Evolutionary conservation across 2,113 vertebrate genomes (phyloP), one percentile per base, ranked within the genome.

Genomic region (Steatornis caripensis): DNA sequence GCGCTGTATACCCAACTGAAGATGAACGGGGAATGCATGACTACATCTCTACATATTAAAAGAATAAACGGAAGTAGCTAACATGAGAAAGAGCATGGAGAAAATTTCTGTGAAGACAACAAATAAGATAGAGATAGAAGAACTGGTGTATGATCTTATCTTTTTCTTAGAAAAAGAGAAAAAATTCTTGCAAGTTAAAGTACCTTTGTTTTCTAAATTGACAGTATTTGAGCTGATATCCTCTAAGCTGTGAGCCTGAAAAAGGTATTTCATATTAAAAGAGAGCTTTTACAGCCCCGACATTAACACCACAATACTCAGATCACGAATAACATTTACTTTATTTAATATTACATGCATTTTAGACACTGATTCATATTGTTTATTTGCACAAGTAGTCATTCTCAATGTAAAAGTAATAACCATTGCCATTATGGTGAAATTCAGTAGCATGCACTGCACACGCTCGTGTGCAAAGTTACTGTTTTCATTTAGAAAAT

Each of bases 401-500:
- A 93, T 82, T 80, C 83, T 65, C 78, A 71, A 65, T 26, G 60
- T 46, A 78, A 60, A 93, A 89, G 30, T 71, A 91, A 39, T 46
- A 62, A 86, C 62, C 87, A 75, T 87, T 92, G 87, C 79, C 94
- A 76, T 80, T 95, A 57, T 6, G 20, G 84, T 85, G 93, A 93
- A 96, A 97, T 41, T 74, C 93, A 97, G 93, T 77, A 89, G 96
- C 97, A 97, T 96, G 96, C 93, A 95, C 72, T 91, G 80, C 93
- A 97, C 93, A 97, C 92, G 94, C 90, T 90, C n/a, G 10, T 96
- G 51, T 78, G 90, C 53, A 60, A 95, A 95, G 46, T 85, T 84
- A 78, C 7, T 71, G 69, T 79, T 89, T 96, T 79, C 89, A 94
- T 72, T 90, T 91, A 94, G 93, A 97, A 96, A 97, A 97, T 77